Evolutionary conservation across 1,140 invertebrate genomes (phyloP).

Genomic region (Drosophila pandora): DNA sequence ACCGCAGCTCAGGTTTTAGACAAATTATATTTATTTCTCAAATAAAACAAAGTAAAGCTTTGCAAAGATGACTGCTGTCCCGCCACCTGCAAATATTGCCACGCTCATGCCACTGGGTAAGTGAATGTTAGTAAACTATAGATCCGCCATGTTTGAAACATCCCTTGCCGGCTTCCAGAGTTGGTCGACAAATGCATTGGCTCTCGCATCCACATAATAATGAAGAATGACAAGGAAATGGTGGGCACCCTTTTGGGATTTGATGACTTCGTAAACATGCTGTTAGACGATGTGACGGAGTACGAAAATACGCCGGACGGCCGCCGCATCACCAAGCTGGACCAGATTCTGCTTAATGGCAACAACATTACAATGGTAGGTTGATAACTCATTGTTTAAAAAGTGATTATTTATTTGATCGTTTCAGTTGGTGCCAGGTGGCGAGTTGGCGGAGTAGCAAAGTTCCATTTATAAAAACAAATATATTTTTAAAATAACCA

Average conservation of each 20-base stretch:
- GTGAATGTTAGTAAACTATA: conserved; percentile 8
- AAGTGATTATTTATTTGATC: conserved; percentile 1
- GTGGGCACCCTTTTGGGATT: conserved; percentile 98
- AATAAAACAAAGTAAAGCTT: conserved; percentile 12
- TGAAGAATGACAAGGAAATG: conserved; percentile 99
- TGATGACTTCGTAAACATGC: conserved; percentile 99
- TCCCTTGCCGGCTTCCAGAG: conserved; percentile 86
- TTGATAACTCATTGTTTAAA: conserved; percentile 13
- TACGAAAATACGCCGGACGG: conserved; percentile 99
- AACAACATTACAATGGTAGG: conserved; percentile 99
- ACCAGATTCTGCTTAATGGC: conserved; percentile 99
- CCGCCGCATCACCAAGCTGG: conserved; percentile 97
- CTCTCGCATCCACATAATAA: conserved; percentile 99
- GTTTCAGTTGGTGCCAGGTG: conserved; percentile 88
- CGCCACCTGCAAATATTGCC: conserved; percentile 87
- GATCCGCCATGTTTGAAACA: background rate
- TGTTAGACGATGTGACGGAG: conserved; percentile 96
- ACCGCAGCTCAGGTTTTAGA: conserved; percentile 14
- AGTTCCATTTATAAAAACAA: conserved; percentile 33
- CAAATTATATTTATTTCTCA: conserved; percentile 16
- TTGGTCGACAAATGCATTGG: conserved; percentile 99
- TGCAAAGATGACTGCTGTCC: conserved; percentile 71
- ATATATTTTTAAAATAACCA: conserved; percentile 35
- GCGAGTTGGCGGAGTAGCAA: conserved; percentile 87
- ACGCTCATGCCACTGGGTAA: conserved; percentile 89